Percentiles rank a stretch among this genome's conserved stretches.
These are phyloP conservation scores for Otus sunia DNA, from an alignment of 2,113 vertebrate species.

Conservation along the genomic window DNA sequence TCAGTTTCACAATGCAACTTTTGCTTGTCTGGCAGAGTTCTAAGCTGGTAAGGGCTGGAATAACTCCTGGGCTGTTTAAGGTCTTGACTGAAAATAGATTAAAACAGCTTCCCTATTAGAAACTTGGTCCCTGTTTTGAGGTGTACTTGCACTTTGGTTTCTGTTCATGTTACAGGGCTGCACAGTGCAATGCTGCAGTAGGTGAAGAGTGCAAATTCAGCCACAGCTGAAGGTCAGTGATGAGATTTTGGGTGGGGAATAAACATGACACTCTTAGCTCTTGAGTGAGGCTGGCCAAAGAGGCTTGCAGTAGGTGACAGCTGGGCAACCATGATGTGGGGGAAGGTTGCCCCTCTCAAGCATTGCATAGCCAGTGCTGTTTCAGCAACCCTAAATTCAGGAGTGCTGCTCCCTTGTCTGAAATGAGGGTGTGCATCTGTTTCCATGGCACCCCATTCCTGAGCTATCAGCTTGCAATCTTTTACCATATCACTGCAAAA, in stretches of 20 bases:
- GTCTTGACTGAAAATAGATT: background rate
- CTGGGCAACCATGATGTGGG: background rate
- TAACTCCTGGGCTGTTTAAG: background rate
- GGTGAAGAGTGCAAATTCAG: background rate
- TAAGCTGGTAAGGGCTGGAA: background rate
- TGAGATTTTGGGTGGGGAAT: background rate
- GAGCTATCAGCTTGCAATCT: background rate
- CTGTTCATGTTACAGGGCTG: background rate
- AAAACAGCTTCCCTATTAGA: background rate
- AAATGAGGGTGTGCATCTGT: background rate
- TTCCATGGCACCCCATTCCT: background rate
- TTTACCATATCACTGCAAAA: fast-evolving
- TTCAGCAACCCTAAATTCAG: background rate
- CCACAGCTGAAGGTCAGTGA: background rate
- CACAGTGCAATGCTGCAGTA: background rate
- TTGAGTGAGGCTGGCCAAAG: background rate
- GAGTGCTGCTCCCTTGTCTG: background rate
- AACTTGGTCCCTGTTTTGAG: background rate
- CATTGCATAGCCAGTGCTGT: background rate
- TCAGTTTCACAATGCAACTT: background rate
- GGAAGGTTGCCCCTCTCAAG: background rate
- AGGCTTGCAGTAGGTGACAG: background rate
- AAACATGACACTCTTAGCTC: background rate
- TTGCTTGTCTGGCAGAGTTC: background rate
- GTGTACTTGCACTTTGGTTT: background rate